Conservation (phyloP, 1,140 invertebrate species). For the Drosophila serrata region DNA sequence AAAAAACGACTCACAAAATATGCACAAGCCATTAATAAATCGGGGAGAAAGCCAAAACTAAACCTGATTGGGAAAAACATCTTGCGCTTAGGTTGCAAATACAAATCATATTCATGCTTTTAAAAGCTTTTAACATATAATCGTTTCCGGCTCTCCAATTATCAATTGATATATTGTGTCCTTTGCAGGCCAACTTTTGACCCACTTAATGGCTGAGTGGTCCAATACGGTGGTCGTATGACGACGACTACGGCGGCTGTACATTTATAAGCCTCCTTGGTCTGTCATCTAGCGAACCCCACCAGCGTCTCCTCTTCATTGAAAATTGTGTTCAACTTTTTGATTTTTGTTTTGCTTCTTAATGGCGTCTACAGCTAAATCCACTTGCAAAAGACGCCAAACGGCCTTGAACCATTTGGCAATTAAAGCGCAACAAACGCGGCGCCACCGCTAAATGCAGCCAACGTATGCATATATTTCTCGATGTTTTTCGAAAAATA, state of each 20-base stretch:
- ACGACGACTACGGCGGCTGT: neutral
- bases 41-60: too few species aligned
- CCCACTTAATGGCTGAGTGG: slow-evolving; percentile 25
- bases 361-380: slow-evolving; percentile 46
- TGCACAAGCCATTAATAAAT: neutral
- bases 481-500: slow-evolving; percentile 8
- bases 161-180: neutral
- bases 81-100: too few species aligned
- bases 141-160: neutral
- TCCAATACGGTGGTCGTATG: slow-evolving; percentile 23
- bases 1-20: neutral
- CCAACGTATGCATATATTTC: slow-evolving; percentile 11
- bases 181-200: neutral
- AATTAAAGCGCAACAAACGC: slow-evolving; percentile 45
- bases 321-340: slow-evolving; percentile 8
- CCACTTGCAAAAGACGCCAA: slow-evolving; percentile 34
- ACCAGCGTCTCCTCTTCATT: neutral
- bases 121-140: too few species aligned
- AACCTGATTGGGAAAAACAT: too few species aligned
- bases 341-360: neutral
- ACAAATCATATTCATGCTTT: too few species aligned
- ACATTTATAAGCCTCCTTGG: slow-evolving; percentile 29
- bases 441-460: slow-evolving; percentile 46
- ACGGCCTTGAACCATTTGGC: slow-evolving; percentile 54
- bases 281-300: slow-evolving; percentile 8